These are phyloP conservation scores for Noctuana brunneofusca DNA, from an alignment of 2,888 invertebrate species.

Conservation along the genomic window DNA sequence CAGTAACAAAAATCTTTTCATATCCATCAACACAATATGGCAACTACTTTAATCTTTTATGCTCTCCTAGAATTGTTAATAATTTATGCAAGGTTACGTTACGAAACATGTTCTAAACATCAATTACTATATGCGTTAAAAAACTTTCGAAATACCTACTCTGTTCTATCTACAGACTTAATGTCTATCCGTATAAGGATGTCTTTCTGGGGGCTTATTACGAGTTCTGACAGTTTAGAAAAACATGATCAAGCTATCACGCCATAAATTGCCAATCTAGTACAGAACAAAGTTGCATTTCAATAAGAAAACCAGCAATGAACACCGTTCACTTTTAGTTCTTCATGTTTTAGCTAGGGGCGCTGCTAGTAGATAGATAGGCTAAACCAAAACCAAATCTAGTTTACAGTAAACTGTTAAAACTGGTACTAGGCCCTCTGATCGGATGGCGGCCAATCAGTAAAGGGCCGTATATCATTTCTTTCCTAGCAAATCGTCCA, in stretches of 20 bases:
- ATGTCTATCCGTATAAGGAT: neutral
- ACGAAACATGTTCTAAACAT: neutral
- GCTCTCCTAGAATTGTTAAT: constrained; percentile 3
- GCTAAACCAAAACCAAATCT: too few species aligned
- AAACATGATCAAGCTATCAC: too few species aligned
- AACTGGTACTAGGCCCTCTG: too few species aligned
- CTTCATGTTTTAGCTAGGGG: too few species aligned
- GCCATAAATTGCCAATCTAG: too few species aligned
- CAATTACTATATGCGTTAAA: neutral
- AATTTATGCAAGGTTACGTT: neutral
- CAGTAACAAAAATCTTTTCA: neutral
- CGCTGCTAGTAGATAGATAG: too few species aligned
- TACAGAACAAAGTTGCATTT: too few species aligned
- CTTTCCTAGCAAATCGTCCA: constrained; percentile 71
- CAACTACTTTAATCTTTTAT: neutral
- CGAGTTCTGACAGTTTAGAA: too few species aligned
- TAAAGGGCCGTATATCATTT: constrained; percentile 61
- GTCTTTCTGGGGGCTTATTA: neutral
- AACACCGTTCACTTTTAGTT: too few species aligned
- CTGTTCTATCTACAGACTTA: neutral
- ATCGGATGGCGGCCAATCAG: neutral
- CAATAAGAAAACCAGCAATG: too few species aligned
- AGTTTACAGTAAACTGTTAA: too few species aligned
- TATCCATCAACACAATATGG: neutral
- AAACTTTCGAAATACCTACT: neutral